Percentiles rank a stretch among this genome's conserved stretches.
phyloP scores from a whole-genome alignment of 2,888 invertebrate genomes.

The Zonitis immaculata region DNA sequence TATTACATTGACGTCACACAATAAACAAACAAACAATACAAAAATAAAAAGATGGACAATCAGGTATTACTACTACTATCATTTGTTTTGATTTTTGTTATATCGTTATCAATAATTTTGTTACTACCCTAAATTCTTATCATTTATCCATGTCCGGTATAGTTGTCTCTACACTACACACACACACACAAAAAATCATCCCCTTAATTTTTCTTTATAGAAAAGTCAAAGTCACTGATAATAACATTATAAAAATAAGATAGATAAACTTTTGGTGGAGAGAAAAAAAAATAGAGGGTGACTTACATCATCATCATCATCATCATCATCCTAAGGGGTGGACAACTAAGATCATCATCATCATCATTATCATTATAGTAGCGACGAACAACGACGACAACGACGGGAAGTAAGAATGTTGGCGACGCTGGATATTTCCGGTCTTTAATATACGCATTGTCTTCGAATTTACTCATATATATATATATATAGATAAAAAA shows the following conservation, averaged over 20 bases:
- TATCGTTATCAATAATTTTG: not conserved
- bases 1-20: conserved; percentile 35
- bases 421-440: not conserved
- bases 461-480: not conserved
- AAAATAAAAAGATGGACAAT: not conserved
- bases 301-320: not conserved
- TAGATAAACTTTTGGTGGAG: not conserved
- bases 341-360: not conserved
- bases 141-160: conserved; percentile 43
- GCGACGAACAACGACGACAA: not conserved
- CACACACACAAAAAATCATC: not conserved
- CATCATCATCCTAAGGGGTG: not conserved
- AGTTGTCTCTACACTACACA: not conserved
- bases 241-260: not conserved
- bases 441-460: conserved; percentile 1
- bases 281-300: not conserved
- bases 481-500: too few relatives aligned
- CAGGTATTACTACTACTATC: not conserved
- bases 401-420: not conserved
- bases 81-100: not conserved
- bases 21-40: conserved; percentile 7
- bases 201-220: not conserved
- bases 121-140: conserved; percentile 40
- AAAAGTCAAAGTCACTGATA: not conserved
- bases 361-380: too few relatives aligned